These are phyloP conservation scores for Trichomalopsis sarcophagae DNA, from an alignment of 1,140 invertebrate genomes.

Conservation along the genomic window DNA sequence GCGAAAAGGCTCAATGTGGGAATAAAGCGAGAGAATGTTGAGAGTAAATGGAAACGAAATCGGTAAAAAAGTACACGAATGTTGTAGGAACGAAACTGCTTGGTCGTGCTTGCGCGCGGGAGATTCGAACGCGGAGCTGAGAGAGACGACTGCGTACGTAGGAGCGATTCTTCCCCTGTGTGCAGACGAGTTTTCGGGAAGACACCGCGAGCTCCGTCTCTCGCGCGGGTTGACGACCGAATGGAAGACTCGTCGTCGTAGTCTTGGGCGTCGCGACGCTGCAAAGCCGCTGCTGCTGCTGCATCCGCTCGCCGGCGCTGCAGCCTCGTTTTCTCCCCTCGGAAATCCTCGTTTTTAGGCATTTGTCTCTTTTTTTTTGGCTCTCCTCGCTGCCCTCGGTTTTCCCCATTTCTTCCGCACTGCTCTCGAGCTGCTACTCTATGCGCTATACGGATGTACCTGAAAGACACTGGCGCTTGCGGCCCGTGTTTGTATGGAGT, in stretches of 20 bases:
- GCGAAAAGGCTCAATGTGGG: not conserved
- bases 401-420: not conserved
- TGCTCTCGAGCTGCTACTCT: not conserved
- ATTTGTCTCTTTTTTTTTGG: not conserved
- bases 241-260: constrained; percentile 3
- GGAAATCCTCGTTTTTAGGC: constrained; percentile 3
- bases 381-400: not conserved
- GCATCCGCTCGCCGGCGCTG: constrained; percentile 17
- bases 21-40: not conserved
- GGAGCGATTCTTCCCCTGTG: not conserved
- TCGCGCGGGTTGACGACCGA: constrained; percentile 40
- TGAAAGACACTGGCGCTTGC: not conserved
- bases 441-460: not conserved
- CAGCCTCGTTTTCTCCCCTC: not conserved
- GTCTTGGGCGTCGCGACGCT: constrained; percentile 38
- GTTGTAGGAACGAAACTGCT: constrained; percentile 2
- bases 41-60: not conserved
- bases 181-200: not conserved
- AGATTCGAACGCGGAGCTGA: constrained; percentile 17
- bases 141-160: not conserved
- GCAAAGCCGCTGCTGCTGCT: not conserved
- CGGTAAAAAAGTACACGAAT: not conserved
- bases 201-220: constrained; percentile 3
- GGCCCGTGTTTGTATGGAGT: not conserved
- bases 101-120: constrained; percentile 21